Conservation (phyloP, 2,888 invertebrate genomes). For the Sinodicranocentrus sp. region DNA sequence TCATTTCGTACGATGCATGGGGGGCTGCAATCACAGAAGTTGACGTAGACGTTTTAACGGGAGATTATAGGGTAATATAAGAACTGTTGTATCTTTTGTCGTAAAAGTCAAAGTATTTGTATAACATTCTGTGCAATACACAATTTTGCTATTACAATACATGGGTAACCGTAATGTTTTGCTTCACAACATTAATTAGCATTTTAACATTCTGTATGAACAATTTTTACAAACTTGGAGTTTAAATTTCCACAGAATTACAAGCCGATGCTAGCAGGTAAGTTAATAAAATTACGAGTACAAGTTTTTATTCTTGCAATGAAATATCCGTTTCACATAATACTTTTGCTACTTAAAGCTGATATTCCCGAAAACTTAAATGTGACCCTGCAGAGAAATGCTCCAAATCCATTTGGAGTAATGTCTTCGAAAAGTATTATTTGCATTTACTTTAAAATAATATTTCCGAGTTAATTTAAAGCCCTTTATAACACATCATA, state of each 20-base stretch:
- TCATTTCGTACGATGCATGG: slow-evolving; percentile 78
- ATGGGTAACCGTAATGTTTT: slow-evolving; percentile 83
- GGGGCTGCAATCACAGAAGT: slow-evolving; percentile 78
- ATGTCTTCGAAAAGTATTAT: slow-evolving; percentile 83
- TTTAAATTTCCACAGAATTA: slow-evolving; percentile 75
- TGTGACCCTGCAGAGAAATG: slow-evolving; percentile 84
- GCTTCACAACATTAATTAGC: not conserved
- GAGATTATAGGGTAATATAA: slow-evolving; percentile 79
- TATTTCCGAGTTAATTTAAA: too few relatives aligned
- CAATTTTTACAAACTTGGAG: too few relatives aligned
- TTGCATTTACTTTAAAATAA: not conserved
- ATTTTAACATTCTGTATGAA: not conserved
- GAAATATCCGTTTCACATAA: too few relatives aligned
- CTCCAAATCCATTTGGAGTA: slow-evolving; percentile 84
- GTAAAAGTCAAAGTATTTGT: too few relatives aligned
- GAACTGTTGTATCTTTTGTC: not conserved
- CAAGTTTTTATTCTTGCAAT: too few relatives aligned
- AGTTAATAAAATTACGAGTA: too few relatives aligned
- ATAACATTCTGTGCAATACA: too few relatives aligned
- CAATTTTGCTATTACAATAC: too few relatives aligned
- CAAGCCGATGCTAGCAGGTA: slow-evolving; percentile 76
- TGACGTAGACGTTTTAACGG: slow-evolving; percentile 88
- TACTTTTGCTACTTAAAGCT: slow-evolving; percentile 2
- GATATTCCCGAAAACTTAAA: slow-evolving; percentile 77
- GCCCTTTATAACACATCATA: too few relatives aligned